Conservation (phyloP, 2,888 invertebrate genomes). For the Schizotus pectinicornis region DNA sequence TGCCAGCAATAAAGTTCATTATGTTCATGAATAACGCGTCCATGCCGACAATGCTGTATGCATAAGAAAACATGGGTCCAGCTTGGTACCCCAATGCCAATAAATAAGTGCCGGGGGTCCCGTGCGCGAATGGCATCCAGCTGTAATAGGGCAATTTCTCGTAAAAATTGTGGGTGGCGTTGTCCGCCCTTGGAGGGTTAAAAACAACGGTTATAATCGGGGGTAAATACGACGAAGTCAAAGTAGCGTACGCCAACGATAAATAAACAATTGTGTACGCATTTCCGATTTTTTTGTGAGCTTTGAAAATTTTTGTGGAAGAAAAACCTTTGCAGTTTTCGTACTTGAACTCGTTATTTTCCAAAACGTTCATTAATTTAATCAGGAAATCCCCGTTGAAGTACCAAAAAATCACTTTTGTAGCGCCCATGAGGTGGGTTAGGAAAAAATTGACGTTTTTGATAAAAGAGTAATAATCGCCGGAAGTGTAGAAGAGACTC, state of each 20-base stretch:
- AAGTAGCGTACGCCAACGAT: conserved; percentile 45
- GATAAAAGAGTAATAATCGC: conserved; percentile 44
- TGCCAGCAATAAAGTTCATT: conserved; percentile 49
- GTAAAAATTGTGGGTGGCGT: conserved; percentile 13
- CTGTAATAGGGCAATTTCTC: conserved; percentile 47
- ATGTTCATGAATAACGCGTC: conserved; percentile 53
- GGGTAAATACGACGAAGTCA: conserved; percentile 48
- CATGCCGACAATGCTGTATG: conserved; percentile 49
- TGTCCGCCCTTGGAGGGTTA: conserved; percentile 20
- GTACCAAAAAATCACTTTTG: conserved; percentile 50
- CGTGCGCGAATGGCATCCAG: conserved; percentile 52
- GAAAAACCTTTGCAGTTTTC: conserved; percentile 38
- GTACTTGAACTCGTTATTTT: conserved; percentile 43
- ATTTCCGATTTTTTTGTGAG: conserved; percentile 43
- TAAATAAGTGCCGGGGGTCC: conserved; percentile 44
- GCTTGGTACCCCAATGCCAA: conserved; percentile 51
- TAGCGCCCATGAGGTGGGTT: conserved; percentile 50
- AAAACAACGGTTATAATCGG: conserved; percentile 38
- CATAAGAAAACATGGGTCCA: conserved; percentile 49
- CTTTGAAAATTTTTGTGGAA: conserved; percentile 38
- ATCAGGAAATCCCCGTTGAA: conserved; percentile 36
- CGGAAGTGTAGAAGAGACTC: conserved; percentile 44
- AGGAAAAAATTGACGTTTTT: conserved; percentile 51
- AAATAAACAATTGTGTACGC: conserved; percentile 45
- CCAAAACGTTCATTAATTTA: conserved; percentile 42